A percentile compares a stretch with the other conserved stretches of the same genome.
Evolutionary conservation across 2,888 invertebrate species (phyloP).

Genomic region (Drosophila koepferae): DNA sequence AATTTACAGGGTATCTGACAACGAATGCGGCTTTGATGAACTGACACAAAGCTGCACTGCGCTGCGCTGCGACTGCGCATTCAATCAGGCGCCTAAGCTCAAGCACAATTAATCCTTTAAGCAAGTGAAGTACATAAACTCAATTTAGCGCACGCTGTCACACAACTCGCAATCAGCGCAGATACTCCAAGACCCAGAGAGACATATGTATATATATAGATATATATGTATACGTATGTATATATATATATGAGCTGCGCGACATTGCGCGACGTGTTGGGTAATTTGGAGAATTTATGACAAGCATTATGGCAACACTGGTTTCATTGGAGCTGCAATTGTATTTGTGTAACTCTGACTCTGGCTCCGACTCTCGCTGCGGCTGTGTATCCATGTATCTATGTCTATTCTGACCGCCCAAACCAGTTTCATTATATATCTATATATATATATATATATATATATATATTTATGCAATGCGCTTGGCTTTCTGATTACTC

Average conservation of each 20-base stretch:
- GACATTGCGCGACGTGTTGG: conserved; percentile 68
- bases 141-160: conserved; percentile 74
- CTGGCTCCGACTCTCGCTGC: neutral
- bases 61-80: conserved; percentile 52
- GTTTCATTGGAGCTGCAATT: conserved; percentile 41
- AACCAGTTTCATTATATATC: conserved; percentile 72
- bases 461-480: conserved; percentile 76
- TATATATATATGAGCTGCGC: conserved; percentile 21
- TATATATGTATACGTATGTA: conserved; percentile 31
- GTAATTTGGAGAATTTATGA: conserved; percentile 83
- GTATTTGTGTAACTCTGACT: conserved; percentile 16
- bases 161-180: conserved; percentile 78
- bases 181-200: conserved; percentile 27
- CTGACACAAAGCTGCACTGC: conserved; percentile 42
- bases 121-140: conserved; percentile 68
- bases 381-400: conserved; percentile 18
- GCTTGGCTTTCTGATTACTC: conserved; percentile 80
- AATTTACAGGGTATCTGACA: conserved; percentile 21
- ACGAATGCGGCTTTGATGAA: conserved; percentile 38
- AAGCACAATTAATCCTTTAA: conserved; percentile 68
- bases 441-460: neutral
- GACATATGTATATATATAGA: conserved; percentile 34
- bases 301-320: conserved; percentile 79
- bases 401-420: conserved; percentile 64
- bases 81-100: conserved; percentile 43